These are phyloP conservation scores for Cryptoblepharus egeriae DNA, from an alignment of 2,797 vertebrate genomes.

Conservation along the genomic window DNA sequence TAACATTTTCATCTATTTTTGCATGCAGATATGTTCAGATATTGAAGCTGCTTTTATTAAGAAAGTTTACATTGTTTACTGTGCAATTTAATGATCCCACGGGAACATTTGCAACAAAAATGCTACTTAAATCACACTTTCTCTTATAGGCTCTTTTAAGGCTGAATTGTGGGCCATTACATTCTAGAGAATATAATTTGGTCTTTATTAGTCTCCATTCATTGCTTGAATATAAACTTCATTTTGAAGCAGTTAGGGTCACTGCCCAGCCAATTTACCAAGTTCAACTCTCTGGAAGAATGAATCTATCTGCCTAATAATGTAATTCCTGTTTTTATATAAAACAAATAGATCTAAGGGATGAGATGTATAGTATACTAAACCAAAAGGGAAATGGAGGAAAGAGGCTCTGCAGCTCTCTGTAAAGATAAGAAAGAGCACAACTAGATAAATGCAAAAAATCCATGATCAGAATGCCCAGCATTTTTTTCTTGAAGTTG, in stretches of 20 bases:
- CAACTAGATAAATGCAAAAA: background rate
- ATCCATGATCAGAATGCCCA: background rate
- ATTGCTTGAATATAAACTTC: constrained; percentile 30
- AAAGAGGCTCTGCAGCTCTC: background rate
- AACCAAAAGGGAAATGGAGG: background rate
- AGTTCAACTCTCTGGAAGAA: background rate
- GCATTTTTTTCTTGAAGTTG: background rate
- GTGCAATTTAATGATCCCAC: constrained; percentile 41
- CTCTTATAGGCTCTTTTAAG: constrained; percentile 39
- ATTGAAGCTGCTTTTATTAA: constrained; percentile 41
- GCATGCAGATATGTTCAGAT: constrained; percentile 9
- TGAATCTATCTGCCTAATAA: background rate
- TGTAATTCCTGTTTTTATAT: background rate
- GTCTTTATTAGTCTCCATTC: constrained; percentile 37
- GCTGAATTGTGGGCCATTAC: constrained; percentile 35
- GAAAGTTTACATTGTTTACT: constrained; percentile 44
- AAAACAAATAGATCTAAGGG: background rate
- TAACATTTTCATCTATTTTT: background rate
- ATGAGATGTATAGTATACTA: background rate
- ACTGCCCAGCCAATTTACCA: constrained; percentile 3
- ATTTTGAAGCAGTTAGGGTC: background rate
- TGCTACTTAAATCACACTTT: constrained; percentile 36
- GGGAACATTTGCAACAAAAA: constrained; percentile 43
- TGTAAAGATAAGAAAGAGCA: background rate
- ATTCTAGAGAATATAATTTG: constrained; percentile 20